Conservation (phyloP, 1,140 invertebrate genomes). For the Drosophila kikkawai region DNA sequence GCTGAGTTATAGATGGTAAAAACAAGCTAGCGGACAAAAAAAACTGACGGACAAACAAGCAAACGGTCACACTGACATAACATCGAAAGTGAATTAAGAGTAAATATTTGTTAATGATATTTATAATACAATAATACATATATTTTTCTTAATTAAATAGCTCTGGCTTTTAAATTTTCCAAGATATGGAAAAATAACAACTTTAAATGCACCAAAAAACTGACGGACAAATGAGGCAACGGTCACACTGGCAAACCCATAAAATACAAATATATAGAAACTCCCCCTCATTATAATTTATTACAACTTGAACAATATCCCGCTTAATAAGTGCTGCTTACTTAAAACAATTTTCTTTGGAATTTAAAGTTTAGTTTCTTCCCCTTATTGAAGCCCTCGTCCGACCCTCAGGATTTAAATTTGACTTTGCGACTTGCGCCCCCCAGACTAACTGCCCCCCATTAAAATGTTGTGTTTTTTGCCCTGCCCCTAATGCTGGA, state of each 20-base stretch:
- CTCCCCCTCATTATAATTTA: neutral
- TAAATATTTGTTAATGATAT: neutral
- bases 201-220: neutral
- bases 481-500: conserved; percentile 42
- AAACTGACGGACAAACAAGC: neutral
- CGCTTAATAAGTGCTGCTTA: conserved; percentile 5
- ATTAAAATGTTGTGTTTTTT: conserved; percentile 7
- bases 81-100: neutral
- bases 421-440: neutral
- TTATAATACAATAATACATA: neutral
- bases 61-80: neutral
- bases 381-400: neutral
- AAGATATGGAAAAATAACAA: neutral
- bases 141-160: neutral
- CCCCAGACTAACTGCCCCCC: conserved; percentile 13
- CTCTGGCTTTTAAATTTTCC: neutral
- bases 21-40: neutral
- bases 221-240: neutral
- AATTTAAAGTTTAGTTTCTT: neutral
- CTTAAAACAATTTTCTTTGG: conserved; percentile 6
- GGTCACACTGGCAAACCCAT: neutral
- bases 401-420: conserved; percentile 1
- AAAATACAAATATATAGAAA: neutral
- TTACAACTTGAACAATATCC: neutral
- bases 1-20: neutral